Evolutionary conservation across 23 tunicate species (phyloP).

Genomic region (Ciona savignyi): DNA sequence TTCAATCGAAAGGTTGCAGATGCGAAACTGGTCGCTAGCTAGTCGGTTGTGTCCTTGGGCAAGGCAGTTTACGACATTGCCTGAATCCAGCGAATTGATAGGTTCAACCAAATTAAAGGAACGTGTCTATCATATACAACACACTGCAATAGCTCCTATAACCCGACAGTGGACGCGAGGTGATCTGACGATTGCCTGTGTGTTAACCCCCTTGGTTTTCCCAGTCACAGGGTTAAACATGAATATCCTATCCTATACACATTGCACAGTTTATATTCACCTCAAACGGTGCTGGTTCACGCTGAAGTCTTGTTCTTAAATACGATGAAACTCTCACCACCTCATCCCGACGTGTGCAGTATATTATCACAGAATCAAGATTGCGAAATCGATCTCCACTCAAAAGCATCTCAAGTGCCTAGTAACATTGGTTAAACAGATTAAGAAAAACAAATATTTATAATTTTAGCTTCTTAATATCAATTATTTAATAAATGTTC

Average conservation of each 20-base stretch:
- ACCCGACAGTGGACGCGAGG: too few relatives aligned
- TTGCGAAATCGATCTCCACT: slow-evolving; percentile 46
- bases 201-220: too few relatives aligned
- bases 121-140: too few relatives aligned
- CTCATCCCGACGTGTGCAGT: slow-evolving; percentile 86
- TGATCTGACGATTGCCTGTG: too few relatives aligned
- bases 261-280: background rate
- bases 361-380: slow-evolving; percentile 75
- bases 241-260: too few relatives aligned
- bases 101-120: background rate
- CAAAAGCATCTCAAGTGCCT: slow-evolving; percentile 59
- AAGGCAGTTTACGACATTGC: slow-evolving; percentile 35
- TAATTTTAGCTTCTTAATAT: too few relatives aligned
- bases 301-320: slow-evolving; percentile 36
- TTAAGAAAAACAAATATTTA: background rate
- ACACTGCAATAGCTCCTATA: too few relatives aligned
- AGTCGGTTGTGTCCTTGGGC: slow-evolving; percentile 1
- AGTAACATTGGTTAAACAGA: background rate
- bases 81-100: slow-evolving; percentile 8
- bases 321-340: slow-evolving; percentile 45
- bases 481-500: too few relatives aligned
- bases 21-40: background rate
- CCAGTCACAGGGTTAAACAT: too few relatives aligned
- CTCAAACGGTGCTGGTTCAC: slow-evolving; percentile 1
- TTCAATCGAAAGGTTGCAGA: too few relatives aligned